A percentile compares a stretch with the other conserved stretches of the same genome.
Evolutionary conservation across 2,888 invertebrate species (phyloP).

Genomic region (Drosophila cracens): DNA sequence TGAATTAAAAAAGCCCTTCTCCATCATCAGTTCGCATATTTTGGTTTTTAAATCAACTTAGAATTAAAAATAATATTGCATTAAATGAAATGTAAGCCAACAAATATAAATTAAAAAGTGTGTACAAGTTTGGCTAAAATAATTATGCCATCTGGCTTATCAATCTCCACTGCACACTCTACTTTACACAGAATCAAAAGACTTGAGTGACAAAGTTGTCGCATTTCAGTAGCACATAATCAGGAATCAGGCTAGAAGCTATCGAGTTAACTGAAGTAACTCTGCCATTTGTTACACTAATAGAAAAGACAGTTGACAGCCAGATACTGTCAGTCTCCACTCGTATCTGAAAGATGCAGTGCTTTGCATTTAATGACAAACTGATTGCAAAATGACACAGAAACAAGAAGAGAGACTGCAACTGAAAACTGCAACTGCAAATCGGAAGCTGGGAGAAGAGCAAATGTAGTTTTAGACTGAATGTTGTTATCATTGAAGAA

Average conservation of each 20-base stretch:
- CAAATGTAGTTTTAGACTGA: slow-evolving; percentile 2
- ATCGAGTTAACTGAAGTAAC: slow-evolving; percentile 14
- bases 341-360: slow-evolving; percentile 36
- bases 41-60: neutral
- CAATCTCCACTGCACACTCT: neutral
- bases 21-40: neutral
- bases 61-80: neutral
- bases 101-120: neutral
- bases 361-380: slow-evolving; percentile 53
- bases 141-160: neutral
- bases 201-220: slow-evolving; percentile 26
- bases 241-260: slow-evolving; percentile 3
- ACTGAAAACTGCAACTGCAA: slow-evolving; percentile 19
- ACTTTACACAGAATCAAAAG: slow-evolving; percentile 1
- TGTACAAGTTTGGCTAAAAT: neutral
- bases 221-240: neutral
- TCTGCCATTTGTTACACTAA: slow-evolving; percentile 35
- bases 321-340: slow-evolving; percentile 11
- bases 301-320: slow-evolving; percentile 6
- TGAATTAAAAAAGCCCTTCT: neutral
- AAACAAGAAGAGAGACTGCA: slow-evolving; percentile 23
- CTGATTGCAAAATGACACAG: slow-evolving; percentile 56
- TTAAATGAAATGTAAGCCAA: neutral
- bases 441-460: slow-evolving; percentile 13
- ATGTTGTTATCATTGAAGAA: neutral